Evolutionary conservation across 2,113 vertebrate species (phyloP), one percentile per base, ranked within the genome.

Genomic region (Chlorodrepanis virens): DNA sequence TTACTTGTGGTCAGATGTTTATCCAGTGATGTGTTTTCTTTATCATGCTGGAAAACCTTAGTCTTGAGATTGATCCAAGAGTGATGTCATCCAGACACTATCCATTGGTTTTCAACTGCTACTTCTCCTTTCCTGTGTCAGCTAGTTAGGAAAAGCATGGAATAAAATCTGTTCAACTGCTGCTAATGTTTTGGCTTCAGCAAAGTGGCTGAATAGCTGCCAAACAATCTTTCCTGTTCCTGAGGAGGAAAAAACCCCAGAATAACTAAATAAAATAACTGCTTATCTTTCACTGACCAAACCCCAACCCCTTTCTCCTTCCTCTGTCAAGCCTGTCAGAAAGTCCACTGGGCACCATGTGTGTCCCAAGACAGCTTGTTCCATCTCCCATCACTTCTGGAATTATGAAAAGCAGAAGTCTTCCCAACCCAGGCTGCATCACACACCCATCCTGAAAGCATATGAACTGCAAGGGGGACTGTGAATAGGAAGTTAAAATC

Each of bases 1-100:
- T 93, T 86, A 75, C 80, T 94, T 88, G 68, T 8, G 24, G 85
- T 80, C 75, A 93, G 75, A 93, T 96, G 50, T 91, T 96, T 96
- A 82, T 80, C 50, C 71, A 80, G 49, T 94, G 94, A 94, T 92
- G 81, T 91, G 92, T 91, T 93, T 86, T 40, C 60, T 96, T 93
- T 83, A 85, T 95, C 52, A 44, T 37, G 14, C 83, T 94, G 52
- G 75, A 94, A 96, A 83, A 93, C 67, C 68, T 93, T 65, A 61
- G 45, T 87, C 54, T 90, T 95, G 94, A 93, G 84, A 28, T 12
- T 39, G 53, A 53, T 90, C 95, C 96, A 96, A 85, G 39, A 77
- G 20, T 90, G 94, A 94, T 90, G 75, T 95, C 91, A 94, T 42
- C 35, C 42, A 82, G 67, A 18, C 53, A 0, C 77, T 47, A 54